Percentiles rank a stretch among this genome's conserved stretches.
Conservation (phyloP, 2,888 invertebrate genomes). For the Phragmatobia fuliginosa region DNA sequence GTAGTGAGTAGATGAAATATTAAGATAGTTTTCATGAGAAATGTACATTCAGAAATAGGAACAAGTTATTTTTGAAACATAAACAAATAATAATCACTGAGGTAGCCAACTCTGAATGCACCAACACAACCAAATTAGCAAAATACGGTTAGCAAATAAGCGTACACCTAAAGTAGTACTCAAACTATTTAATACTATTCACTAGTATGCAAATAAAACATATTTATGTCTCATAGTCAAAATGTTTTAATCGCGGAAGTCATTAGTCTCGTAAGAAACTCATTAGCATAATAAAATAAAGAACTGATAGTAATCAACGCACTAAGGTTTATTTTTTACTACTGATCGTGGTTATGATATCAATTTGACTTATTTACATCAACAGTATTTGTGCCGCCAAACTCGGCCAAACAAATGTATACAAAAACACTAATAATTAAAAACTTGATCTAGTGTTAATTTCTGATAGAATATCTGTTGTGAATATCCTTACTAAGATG, state of each 20-base stretch:
- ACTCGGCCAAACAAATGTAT: not conserved
- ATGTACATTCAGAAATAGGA: not conserved
- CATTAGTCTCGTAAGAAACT: slow-evolving; percentile 31
- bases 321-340: slow-evolving; percentile 17
- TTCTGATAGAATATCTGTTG: not conserved
- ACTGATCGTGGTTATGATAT: slow-evolving; percentile 2
- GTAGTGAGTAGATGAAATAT: not conserved
- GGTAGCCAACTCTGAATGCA: not conserved
- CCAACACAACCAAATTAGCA: not conserved
- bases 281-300: slow-evolving; percentile 39
- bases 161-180: not conserved
- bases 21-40: not conserved
- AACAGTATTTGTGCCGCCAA: not conserved
- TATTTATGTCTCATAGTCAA: slow-evolving; percentile 20
- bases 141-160: not conserved
- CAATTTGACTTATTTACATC: not conserved
- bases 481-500: too few species aligned
- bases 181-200: not conserved
- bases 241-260: slow-evolving; percentile 31
- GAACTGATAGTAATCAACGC: slow-evolving; percentile 11
- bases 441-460: not conserved
- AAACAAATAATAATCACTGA: not conserved
- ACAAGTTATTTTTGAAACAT: not conserved
- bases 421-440: not conserved
- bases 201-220: slow-evolving; percentile 3